Base-by-base conservation (phyloP, 1,140 invertebrate species). In the Drosophila pachea region DNA sequence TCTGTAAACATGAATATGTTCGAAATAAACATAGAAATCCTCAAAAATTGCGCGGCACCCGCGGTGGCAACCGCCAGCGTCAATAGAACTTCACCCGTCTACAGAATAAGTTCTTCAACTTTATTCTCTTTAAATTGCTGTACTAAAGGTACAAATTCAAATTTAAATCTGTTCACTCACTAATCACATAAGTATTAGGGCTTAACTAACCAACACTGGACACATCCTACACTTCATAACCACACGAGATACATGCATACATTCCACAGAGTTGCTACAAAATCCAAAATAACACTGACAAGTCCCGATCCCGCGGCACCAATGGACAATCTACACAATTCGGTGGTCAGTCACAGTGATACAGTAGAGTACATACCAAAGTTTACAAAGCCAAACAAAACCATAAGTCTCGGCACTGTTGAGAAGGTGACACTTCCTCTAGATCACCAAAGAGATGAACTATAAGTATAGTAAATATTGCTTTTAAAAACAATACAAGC, bases 231-330 rank as follows among this genome's bases (percentile, higher is more conserved):
- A 22, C 49, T 12, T 33, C 76, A 42, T 65, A 62, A 68, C 49
- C 53, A 68, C 53, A 76, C 36, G 33, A 63, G 58, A 53, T 50
- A 54, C 54, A 29, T 70, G 32, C 56, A 48, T 73, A 59, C 83
- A 82, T 68, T 83, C 50, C 73, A 83, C 77, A 90, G 88, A 83
- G 68, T 75, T 52, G 87, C 74, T 38, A 76, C 61, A 50, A 78
- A 75, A 53, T 90, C 90, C 32, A 82, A 89, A 78, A 90, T 90
- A 40, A 90, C 89, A 73, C 78, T 90, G 55, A 90, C 89, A 50
- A 89, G 89, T 71, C 90, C 90, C 14, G 90, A 90, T 89, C 89
- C 90, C 45, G 86, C 89, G 54, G 76, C 75, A 67, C 68, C 64
- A 53, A 76, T 69, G 62, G 52, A 78, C 43, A 52, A 73, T 54